Evolutionary conservation across 2,113 vertebrate genomes (phyloP), one percentile per base, ranked within the genome.

Genomic region (Rhinolophus sinicus): DNA sequence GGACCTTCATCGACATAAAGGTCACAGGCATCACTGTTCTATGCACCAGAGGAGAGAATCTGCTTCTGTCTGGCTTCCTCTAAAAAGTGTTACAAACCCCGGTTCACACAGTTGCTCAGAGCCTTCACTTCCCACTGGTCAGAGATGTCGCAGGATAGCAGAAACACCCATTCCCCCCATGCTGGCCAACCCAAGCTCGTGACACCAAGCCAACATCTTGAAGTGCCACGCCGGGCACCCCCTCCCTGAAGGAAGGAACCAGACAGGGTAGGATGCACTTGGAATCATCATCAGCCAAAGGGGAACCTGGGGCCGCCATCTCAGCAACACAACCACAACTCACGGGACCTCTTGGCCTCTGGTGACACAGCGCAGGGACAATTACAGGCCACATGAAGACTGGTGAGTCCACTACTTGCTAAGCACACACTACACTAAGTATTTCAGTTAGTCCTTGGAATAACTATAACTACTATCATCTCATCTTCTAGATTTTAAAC

Each of bases 181-280:
- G 18, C 6, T 3, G 24, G 54, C 60, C 24, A 26, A 28, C 38
- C 15, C 52, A 82, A 40, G 85, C 65, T 82, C 18, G 5, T 26
- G 16, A 65, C 5, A 5, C 24, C 1, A 22, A 62, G 15, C 12
- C 8, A 12, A 30, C 4, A 26, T 13, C 10, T 14, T 19, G 0
- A 77, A 67, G n/a, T 22, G 26, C 73, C 56, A 28, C 13, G 44
- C 2, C 0, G 3, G 65, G 14, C 28, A 13, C 7, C 12, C 21
- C 1, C 16, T 40, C 18, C 60, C 35, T 0, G 18, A 62, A 8
- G 69, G 58, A 33, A 80, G 60, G 24, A 72, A 22, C 56, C 58
- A 47, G 75, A 38, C 72, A 47, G 6, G 6, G 10, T 5, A 62
- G 69, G 60, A 58, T 1, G 10, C 3, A 40, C 44, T 4, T 19